Conservation (phyloP, 2,113 vertebrate species). For the Carassius auratus region DNA sequence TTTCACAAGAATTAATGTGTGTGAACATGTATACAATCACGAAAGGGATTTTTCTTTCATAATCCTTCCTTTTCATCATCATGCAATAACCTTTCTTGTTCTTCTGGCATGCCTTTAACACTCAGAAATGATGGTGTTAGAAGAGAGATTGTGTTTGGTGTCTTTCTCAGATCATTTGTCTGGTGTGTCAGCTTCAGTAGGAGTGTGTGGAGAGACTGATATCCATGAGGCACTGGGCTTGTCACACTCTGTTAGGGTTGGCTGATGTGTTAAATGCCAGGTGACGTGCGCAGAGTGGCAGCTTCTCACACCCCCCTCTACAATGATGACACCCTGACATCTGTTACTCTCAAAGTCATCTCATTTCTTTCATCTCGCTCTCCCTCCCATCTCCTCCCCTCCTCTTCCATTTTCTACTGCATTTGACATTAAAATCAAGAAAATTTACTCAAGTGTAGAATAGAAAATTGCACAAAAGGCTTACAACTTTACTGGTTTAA, state of each 20-base stretch:
- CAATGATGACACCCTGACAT: constrained; percentile 28
- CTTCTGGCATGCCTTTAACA: neutral
- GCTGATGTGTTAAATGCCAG: constrained; percentile 42
- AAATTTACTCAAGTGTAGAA: neutral
- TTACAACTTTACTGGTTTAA: neutral
- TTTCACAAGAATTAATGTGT: neutral
- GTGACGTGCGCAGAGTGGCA: constrained; percentile 34
- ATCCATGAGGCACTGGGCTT: constrained; percentile 31
- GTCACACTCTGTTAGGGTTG: constrained; percentile 45
- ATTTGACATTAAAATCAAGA: neutral
- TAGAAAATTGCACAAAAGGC: neutral
- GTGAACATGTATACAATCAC: neutral
- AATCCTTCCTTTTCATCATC: neutral
- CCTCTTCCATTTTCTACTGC: neutral
- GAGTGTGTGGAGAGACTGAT: constrained; percentile 41
- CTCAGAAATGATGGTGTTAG: neutral
- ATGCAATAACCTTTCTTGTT: constrained; percentile 14
- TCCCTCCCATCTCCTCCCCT: neutral
- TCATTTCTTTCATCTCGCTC: constrained; percentile 34
- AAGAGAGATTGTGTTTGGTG: constrained; percentile 14
- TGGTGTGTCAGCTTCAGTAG: constrained; percentile 33
- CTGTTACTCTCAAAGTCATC: constrained; percentile 37
- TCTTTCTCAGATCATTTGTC: constrained; percentile 21
- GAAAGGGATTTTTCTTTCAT: neutral
- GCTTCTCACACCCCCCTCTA: constrained; percentile 4